Conservation (phyloP, 2,888 invertebrate species). For the Nemurella pictetii region DNA sequence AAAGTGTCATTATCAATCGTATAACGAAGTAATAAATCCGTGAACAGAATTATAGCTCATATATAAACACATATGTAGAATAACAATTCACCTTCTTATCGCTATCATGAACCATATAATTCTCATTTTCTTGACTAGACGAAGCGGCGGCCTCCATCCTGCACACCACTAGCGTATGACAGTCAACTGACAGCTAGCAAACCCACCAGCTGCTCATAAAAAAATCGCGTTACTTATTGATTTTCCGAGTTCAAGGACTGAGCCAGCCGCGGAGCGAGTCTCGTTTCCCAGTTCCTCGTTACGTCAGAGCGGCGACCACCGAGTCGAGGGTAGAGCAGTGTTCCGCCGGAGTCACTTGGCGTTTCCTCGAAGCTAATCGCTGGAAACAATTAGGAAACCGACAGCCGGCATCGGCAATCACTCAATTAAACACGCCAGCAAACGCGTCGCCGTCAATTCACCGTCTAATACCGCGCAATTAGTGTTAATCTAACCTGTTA, state of each 20-base stretch:
- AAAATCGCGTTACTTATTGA: neutral
- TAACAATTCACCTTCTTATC: slow-evolving; percentile 34
- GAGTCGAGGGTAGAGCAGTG: neutral
- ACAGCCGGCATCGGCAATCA: neutral
- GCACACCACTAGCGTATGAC: neutral
- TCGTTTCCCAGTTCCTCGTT: neutral
- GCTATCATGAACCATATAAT: slow-evolving; percentile 14
- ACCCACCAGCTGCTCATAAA: neutral
- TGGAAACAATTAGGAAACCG: neutral
- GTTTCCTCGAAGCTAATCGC: neutral
- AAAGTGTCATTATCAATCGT: neutral
- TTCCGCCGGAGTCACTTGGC: neutral
- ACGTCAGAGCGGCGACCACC: neutral
- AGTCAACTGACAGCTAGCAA: neutral
- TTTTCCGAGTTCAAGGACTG: neutral
- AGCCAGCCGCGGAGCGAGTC: neutral
- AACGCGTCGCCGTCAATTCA: neutral
- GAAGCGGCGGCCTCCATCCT: neutral
- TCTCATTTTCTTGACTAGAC: slow-evolving; percentile 35
- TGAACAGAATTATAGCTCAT: neutral
- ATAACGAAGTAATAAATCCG: neutral
- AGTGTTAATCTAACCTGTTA: neutral
- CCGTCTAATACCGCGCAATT: neutral
- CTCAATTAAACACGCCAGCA: neutral
- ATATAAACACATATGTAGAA: neutral